Evolutionary conservation across 1,140 invertebrate genomes (phyloP).

Genomic region (Brachystomella parvula): DNA sequence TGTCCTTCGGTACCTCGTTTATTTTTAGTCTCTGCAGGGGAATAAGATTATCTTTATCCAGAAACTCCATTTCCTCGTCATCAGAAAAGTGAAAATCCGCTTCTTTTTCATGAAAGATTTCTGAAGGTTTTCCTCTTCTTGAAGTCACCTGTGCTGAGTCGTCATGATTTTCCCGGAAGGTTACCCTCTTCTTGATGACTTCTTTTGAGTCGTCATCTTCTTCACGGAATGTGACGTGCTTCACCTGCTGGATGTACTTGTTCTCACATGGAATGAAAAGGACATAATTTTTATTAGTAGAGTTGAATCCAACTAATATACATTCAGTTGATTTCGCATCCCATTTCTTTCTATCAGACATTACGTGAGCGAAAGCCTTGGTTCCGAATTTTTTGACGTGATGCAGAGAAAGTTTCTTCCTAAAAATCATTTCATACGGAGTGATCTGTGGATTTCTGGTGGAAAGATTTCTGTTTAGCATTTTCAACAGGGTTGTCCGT

Average conservation of each 20-base stretch:
- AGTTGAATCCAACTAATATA: conserved; percentile 11
- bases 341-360: conserved; percentile 21
- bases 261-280: neutral
- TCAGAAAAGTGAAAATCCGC: neutral
- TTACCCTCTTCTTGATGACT: neutral
- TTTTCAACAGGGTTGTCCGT: too few species aligned
- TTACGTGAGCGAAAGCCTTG: conserved; percentile 33
- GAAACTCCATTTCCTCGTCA: neutral
- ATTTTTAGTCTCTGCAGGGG: neutral
- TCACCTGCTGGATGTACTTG: conserved; percentile 8
- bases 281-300: conserved; percentile 7
- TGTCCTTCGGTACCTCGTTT: neutral
- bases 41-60: conserved; percentile 6
- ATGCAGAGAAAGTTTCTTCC: conserved; percentile 31
- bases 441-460: too few species aligned
- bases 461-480: too few species aligned
- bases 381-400: conserved; percentile 40
- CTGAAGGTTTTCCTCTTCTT: too few species aligned
- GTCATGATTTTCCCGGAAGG: too few species aligned
- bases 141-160: too few species aligned
- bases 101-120: neutral
- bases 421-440: conserved; percentile 34
- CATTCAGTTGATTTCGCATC: conserved; percentile 6
- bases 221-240: conserved; percentile 3
- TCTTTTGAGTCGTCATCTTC: neutral